Conservation (phyloP, 2,113 vertebrate species). For the Baryphthengus martii region DNA sequence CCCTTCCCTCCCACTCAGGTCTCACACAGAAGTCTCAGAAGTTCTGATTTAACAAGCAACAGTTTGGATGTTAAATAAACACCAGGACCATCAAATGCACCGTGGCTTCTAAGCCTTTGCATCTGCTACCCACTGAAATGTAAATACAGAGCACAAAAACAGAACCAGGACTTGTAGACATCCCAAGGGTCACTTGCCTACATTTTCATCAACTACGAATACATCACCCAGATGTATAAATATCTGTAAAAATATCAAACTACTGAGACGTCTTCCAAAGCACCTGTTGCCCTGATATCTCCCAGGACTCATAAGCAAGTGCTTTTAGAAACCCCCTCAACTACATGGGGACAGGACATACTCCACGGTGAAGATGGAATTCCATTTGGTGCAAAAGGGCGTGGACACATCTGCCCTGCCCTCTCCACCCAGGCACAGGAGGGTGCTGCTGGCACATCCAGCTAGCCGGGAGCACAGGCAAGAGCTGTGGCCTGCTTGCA, state of each 20-base stretch:
- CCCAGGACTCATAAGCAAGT: neutral
- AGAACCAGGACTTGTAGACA: neutral
- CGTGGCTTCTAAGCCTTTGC: neutral
- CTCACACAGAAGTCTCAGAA: conserved; percentile 38
- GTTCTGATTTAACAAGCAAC: conserved; percentile 33
- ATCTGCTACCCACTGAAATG: conserved; percentile 31
- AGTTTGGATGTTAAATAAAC: conserved; percentile 45
- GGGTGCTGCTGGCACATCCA: neutral
- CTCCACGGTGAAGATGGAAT: neutral
- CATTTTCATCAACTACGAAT: neutral
- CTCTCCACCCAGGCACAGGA: neutral
- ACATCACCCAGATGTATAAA: neutral
- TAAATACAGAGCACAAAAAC: neutral
- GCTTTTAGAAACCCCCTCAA: neutral
- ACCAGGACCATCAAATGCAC: conserved; percentile 45
- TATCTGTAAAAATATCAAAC: neutral
- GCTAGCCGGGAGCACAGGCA: neutral
- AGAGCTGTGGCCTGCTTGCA: neutral
- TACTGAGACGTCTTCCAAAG: neutral
- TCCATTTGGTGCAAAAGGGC: neutral
- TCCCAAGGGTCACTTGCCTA: neutral
- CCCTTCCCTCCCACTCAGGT: conserved; percentile 49
- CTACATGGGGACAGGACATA: neutral
- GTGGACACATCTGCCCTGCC: neutral
- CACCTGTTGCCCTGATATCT: neutral